These are phyloP conservation scores for Aplochiton taeniatus DNA, from an alignment of 2,797 vertebrate genomes.

Conservation along the genomic window DNA sequence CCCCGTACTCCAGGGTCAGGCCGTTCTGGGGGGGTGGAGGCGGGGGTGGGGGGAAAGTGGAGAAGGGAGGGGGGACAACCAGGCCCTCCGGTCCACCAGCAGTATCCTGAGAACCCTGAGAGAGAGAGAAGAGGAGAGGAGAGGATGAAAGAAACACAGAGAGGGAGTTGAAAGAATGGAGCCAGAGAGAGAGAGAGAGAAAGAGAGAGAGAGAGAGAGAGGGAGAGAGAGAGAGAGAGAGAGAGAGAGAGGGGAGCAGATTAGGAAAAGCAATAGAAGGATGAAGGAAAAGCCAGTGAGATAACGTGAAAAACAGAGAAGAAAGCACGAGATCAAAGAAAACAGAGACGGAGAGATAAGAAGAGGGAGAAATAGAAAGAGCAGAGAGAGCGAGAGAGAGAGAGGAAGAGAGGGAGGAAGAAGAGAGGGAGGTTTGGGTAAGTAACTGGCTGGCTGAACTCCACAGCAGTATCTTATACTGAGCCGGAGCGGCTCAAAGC, in stretches of 20 bases:
- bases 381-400: not conserved
- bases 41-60: slow-evolving; percentile 77
- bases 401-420: not conserved
- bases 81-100: slow-evolving; percentile 78
- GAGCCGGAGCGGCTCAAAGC: slow-evolving; percentile 23
- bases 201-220: not conserved
- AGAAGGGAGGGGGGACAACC: slow-evolving; percentile 73
- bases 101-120: slow-evolving; percentile 79
- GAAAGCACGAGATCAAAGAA: too few species aligned
- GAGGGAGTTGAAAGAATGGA: slow-evolving; percentile 13
- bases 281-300: slow-evolving; percentile 14
- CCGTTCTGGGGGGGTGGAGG: slow-evolving; percentile 82
- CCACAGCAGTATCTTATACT: slow-evolving; percentile 45
- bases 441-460: slow-evolving; percentile 49
- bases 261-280: not conserved
- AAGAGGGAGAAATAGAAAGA: not conserved
- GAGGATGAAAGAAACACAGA: not conserved
- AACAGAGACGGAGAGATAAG: too few species aligned
- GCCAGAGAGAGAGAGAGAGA: slow-evolving; percentile 15
- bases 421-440: slow-evolving; percentile 16
- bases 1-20: slow-evolving; percentile 77
- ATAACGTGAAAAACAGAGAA: slow-evolving; percentile 7
- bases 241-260: not conserved
- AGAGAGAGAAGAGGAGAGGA: not conserved
- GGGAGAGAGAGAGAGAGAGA: slow-evolving; percentile 2